A percentile compares a stretch with the other conserved stretches of the same genome.
phyloP scores from a whole-genome alignment of 2,888 invertebrate species.

The Achlya flavicornis region DNA sequence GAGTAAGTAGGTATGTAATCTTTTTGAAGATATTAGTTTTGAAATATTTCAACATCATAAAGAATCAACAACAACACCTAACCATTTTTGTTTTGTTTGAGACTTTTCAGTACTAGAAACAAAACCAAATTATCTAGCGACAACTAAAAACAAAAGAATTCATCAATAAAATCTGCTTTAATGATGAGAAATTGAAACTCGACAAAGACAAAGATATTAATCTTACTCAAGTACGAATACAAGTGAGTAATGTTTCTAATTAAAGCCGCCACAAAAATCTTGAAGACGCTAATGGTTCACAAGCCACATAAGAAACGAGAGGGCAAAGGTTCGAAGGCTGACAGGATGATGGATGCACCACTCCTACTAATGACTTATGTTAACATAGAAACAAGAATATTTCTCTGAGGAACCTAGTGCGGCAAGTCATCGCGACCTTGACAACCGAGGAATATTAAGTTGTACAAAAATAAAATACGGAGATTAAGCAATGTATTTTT shows the following conservation, averaged over 20 bases:
- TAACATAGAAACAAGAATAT: slow-evolving; percentile 35
- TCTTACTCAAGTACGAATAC: slow-evolving; percentile 17
- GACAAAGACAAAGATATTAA: slow-evolving; percentile 25
- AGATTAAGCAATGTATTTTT: not conserved
- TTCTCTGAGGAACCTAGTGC: not conserved
- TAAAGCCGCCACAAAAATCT: slow-evolving; percentile 48
- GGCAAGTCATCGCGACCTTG: slow-evolving; percentile 2
- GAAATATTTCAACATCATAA: too few species aligned
- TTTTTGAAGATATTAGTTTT: too few species aligned
- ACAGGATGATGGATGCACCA: slow-evolving; percentile 59
- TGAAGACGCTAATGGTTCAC: slow-evolving; percentile 42
- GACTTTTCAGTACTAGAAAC: not conserved
- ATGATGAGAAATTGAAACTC: slow-evolving; percentile 5
- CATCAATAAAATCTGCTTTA: not conserved
- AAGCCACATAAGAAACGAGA: slow-evolving; percentile 33
- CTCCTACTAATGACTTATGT: slow-evolving; percentile 53
- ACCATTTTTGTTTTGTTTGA: too few species aligned
- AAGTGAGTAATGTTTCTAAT: slow-evolving; percentile 38
- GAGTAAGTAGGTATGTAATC: too few species aligned
- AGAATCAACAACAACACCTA: too few species aligned
- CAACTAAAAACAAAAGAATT: too few species aligned
- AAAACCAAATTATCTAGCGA: not conserved
- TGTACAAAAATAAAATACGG: not conserved
- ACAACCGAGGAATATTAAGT: not conserved
- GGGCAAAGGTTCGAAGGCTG: slow-evolving; percentile 39